Base-by-base conservation (phyloP, 2,113 vertebrate species). In the Dasyurus viverrinus region DNA sequence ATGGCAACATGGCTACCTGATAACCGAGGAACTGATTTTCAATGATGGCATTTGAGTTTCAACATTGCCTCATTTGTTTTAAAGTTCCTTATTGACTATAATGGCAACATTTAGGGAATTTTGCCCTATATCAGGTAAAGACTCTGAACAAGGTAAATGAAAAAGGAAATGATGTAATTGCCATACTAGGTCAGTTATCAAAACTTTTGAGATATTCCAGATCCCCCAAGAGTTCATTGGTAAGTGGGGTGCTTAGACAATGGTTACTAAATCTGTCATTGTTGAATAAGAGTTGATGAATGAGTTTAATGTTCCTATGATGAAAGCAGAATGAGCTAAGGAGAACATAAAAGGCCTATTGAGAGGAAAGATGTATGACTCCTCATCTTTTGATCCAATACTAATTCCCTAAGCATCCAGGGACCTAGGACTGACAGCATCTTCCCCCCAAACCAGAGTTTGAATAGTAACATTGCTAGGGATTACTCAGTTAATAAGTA, bases 271-370 rank as follows among this genome's bases (percentile, higher is more conserved):
- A 76, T 36, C 68, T 76, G 68, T 76, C 68, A 76, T 36, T n/a
- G 36, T 76, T 19, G 68, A 76, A 76, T 76, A 76, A n/a, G 36
- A 16, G 68, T 76, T 76, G 36, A n/a, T 76, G 68, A 76, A 76
- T 76, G 68, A 76, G 68, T 76, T 76, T n/a, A 76, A n/a, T 76
- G 68, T 76, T 76, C 68, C 68, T 76, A n/a, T n/a, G 68, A 76
- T 76, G 68, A 76, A 76, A 76, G 68, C 68, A 76, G 68, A 76
- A 76, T 76, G 68, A n/a, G 68, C 68, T 76, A n/a, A 76, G 36
- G 36, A 76, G n/a, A 76, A 76, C n/a, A 76, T n/a, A 76, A 76
- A 76, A 22, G 68, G 16, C 68, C 6, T 76, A 76, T 76, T 76
- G 68, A 76, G 36, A 16, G 36, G 36, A 68, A n/a, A 76, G 16